These are phyloP conservation scores for Eretmocerus hayati DNA, from an alignment of 2,888 invertebrate genomes.

Conservation along the genomic window DNA sequence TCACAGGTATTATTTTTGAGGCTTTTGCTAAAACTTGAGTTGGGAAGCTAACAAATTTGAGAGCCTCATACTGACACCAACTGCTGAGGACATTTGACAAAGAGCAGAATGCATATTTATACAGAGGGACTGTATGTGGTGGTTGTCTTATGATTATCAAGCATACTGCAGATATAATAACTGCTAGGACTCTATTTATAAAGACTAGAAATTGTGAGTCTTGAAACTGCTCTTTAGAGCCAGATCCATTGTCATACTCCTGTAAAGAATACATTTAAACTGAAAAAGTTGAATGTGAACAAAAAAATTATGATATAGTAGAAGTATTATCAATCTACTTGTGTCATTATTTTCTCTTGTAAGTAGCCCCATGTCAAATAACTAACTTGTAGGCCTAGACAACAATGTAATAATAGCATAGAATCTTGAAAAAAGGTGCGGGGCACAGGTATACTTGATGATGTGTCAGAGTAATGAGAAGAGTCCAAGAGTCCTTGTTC, in stretches of 20 bases:
- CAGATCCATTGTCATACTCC: conserved; percentile 61
- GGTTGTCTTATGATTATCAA: conserved; percentile 57
- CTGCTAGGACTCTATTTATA: conserved; percentile 85
- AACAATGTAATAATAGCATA: conserved; percentile 66
- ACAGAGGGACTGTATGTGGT: conserved; percentile 76
- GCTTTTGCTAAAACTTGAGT: conserved; percentile 95
- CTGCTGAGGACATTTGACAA: conserved; percentile 97
- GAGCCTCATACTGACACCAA: conserved; percentile 99
- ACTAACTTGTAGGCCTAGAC: conserved; percentile 79
- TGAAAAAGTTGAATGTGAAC: not conserved
- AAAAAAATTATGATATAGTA: not conserved
- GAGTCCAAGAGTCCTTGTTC: conserved; percentile 44
- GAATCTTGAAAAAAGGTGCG: conserved; percentile 55
- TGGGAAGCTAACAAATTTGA: conserved; percentile 97
- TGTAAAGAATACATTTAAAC: conserved; percentile 36
- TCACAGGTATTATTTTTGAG: conserved; percentile 96
- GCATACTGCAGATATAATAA: conserved; percentile 62
- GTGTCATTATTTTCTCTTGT: conserved; percentile 98
- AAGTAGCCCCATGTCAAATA: conserved; percentile 94
- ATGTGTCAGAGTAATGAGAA: conserved; percentile 35
- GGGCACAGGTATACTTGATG: conserved; percentile 34
- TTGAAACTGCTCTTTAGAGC: conserved; percentile 65
- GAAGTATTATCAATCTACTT: conserved; percentile 45
- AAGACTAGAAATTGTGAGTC: conserved; percentile 98
- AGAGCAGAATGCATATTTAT: conserved; percentile 92